phyloP scores from a whole-genome alignment of 2,797 vertebrate genomes.

The Rousettus madagascariensis region DNA sequence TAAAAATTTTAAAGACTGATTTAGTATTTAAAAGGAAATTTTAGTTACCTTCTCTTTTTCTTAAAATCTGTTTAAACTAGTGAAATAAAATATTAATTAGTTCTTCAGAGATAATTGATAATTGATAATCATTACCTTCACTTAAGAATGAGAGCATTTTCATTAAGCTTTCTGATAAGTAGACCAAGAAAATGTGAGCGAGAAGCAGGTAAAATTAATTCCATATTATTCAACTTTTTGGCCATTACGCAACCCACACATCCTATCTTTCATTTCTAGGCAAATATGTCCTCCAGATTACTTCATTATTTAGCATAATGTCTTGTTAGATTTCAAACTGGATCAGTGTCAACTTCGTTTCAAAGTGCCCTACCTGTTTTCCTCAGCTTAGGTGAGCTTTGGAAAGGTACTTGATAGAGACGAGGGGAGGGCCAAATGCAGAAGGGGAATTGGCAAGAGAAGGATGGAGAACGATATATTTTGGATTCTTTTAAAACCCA shows the following conservation, averaged over 20 bases:
- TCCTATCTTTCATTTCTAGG: slow-evolving; percentile 13
- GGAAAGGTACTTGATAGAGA: background rate
- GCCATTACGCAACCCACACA: background rate
- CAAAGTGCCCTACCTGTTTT: background rate
- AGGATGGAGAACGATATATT: background rate
- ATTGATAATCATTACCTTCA: slow-evolving; percentile 31
- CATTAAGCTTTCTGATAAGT: slow-evolving; percentile 6
- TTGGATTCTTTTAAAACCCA: background rate
- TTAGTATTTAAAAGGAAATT: slow-evolving; percentile 6
- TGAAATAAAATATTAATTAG: background rate
- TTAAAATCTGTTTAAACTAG: background rate
- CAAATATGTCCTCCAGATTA: background rate
- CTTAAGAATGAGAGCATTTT: slow-evolving; percentile 45
- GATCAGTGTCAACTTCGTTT: slow-evolving; percentile 2
- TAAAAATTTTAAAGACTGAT: slow-evolving; percentile 37
- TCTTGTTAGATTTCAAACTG: slow-evolving; percentile 21
- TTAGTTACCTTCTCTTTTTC: background rate
- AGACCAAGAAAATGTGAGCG: slow-evolving; percentile 16
- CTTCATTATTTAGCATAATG: slow-evolving; percentile 2
- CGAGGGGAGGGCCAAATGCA: background rate
- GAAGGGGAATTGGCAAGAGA: background rate
- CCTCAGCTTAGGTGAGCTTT: background rate
- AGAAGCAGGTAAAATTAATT: background rate
- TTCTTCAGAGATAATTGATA: background rate
- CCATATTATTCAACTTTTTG: background rate